These are phyloP conservation scores for Brenthis hecate DNA, from an alignment of 2,888 invertebrate species.

Conservation along the genomic window DNA sequence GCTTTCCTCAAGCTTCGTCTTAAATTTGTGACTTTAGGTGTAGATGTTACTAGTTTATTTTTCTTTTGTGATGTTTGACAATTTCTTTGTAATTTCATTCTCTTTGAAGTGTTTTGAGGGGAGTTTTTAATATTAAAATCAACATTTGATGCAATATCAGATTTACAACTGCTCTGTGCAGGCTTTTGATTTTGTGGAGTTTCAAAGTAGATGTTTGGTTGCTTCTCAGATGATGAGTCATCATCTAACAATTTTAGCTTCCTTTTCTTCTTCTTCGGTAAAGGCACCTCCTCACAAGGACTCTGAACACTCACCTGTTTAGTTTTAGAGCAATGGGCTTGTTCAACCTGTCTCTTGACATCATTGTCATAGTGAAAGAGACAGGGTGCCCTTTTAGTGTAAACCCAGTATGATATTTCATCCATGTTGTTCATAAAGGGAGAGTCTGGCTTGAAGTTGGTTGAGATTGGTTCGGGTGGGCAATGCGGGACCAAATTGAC, in stretches of 20 bases:
- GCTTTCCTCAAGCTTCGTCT: slow-evolving; percentile 66
- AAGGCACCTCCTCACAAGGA: slow-evolving; percentile 45
- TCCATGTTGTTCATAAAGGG: slow-evolving; percentile 77
- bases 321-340: slow-evolving; percentile 57
- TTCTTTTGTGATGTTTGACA: slow-evolving; percentile 57
- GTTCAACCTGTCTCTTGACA: slow-evolving; percentile 55
- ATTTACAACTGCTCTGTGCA: slow-evolving; percentile 53
- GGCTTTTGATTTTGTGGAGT: slow-evolving; percentile 51
- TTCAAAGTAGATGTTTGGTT: slow-evolving; percentile 66
- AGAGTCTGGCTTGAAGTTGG: slow-evolving; percentile 40
- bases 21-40: slow-evolving; percentile 58
- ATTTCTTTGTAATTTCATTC: slow-evolving; percentile 53
- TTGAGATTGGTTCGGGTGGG: slow-evolving; percentile 33
- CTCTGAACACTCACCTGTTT: slow-evolving; percentile 54
- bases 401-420: slow-evolving; percentile 75
- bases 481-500: slow-evolving; percentile 29
- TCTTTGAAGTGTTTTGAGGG: slow-evolving; percentile 58
- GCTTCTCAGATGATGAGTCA: slow-evolving; percentile 59
- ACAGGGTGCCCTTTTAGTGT: slow-evolving; percentile 74
- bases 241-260: slow-evolving; percentile 64
- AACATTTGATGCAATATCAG: slow-evolving; percentile 60
- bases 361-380: slow-evolving; percentile 68
- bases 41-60: slow-evolving; percentile 66
- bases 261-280: slow-evolving; percentile 65
- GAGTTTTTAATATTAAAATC: slow-evolving; percentile 69